Evolutionary conservation across 2,113 vertebrate species (phyloP).

Genomic region (Ceyx melanurus): DNA sequence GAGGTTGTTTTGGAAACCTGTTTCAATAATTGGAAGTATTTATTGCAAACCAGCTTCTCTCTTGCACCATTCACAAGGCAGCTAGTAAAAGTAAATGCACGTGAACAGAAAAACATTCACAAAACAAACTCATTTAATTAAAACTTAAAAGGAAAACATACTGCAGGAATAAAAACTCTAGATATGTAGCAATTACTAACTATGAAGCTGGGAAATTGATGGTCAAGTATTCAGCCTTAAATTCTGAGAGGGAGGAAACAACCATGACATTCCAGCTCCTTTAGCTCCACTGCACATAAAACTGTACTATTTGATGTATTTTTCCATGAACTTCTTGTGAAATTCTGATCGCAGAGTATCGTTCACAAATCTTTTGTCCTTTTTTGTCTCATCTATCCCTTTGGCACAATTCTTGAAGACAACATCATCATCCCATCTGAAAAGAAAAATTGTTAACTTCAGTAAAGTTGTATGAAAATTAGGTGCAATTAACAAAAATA

Average conservation of each 20-base stretch:
- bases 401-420: constrained; percentile 99
- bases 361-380: constrained; percentile 96
- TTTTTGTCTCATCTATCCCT: constrained; percentile 93
- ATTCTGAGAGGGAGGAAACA: neutral
- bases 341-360: constrained; percentile 93
- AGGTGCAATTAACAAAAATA: neutral
- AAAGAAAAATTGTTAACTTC: neutral
- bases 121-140: constrained; percentile 16
- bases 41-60: constrained; percentile 49
- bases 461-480: neutral
- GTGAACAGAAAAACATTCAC: neutral
- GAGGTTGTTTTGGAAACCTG: neutral
- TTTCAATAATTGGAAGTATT: neutral
- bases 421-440: constrained; percentile 98
- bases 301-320: constrained; percentile 94
- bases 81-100: neutral
- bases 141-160: constrained; percentile 30
- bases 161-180: constrained; percentile 31
- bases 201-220: neutral
- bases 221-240: neutral
- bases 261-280: constrained; percentile 27
- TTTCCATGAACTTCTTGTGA: constrained; percentile 96
- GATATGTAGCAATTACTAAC: neutral
- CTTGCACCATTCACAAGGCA: neutral
- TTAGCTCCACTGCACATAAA: constrained; percentile 45